Evolutionary conservation across 2,888 invertebrate genomes (phyloP).

Genomic region (Chydorus sphaericus): DNA sequence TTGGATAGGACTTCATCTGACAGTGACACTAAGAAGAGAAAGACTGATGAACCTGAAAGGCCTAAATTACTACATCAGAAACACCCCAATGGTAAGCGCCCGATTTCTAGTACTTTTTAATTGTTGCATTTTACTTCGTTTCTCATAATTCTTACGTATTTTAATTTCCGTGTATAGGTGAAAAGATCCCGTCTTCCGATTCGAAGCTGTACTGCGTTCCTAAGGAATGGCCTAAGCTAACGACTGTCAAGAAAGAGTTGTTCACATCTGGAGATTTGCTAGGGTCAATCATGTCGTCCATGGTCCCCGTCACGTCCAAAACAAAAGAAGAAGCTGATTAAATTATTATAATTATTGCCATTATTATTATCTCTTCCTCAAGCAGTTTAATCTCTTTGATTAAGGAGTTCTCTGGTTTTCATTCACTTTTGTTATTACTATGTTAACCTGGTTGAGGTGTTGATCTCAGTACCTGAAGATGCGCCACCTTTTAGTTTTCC

Average conservation of each 20-base stretch:
- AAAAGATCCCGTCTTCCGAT: slow-evolving; percentile 3
- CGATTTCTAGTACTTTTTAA: background rate
- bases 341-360: background rate
- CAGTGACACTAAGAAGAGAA: background rate
- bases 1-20: background rate
- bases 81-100: background rate
- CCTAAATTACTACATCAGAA: background rate
- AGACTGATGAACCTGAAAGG: background rate
- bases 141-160: background rate
- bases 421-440: too few species aligned
- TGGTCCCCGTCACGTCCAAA: slow-evolving; percentile 12
- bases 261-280: slow-evolving; percentile 11
- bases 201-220: slow-evolving; percentile 9
- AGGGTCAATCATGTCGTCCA: slow-evolving; percentile 15
- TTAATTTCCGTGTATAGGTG: background rate
- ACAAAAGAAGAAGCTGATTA: slow-evolving; percentile 9
- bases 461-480: slow-evolving; percentile 12
- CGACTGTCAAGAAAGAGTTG: slow-evolving; percentile 10
- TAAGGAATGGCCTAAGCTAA: background rate
- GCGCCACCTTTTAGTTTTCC: background rate
- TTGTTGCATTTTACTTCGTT: background rate
- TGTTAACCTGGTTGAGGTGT: slow-evolving; percentile 8
- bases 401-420: background rate
- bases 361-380: background rate
- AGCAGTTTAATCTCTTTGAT: background rate